A percentile compares a stretch with the other conserved stretches of the same genome.
phyloP scores from a whole-genome alignment of 2,797 vertebrate genomes.

The Acanthornis magna region DNA sequence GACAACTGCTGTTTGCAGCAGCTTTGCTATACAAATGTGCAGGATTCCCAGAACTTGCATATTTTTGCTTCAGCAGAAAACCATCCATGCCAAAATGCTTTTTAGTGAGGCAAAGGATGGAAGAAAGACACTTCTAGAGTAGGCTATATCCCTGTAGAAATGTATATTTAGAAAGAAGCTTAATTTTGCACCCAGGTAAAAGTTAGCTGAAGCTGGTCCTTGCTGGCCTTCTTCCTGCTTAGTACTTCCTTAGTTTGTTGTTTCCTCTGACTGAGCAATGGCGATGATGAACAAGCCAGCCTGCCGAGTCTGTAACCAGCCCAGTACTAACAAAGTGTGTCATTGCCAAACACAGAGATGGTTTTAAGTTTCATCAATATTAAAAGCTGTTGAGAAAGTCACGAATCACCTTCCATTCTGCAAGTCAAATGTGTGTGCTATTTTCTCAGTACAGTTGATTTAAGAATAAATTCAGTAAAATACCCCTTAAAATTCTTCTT shows the following conservation, averaged over 20 bases:
- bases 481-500: not conserved
- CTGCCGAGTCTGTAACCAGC: not conserved
- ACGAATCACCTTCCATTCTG: not conserved
- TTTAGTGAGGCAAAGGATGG: not conserved
- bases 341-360: not conserved
- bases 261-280: not conserved
- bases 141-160: not conserved
- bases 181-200: not conserved
- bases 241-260: not conserved
- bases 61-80: not conserved
- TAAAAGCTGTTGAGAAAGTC: not conserved
- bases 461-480: not conserved
- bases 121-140: not conserved
- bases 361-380: not conserved
- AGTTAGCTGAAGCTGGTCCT: not conserved
- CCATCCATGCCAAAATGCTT: not conserved
- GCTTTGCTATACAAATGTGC: not conserved
- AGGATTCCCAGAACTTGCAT: not conserved
- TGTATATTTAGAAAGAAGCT: not conserved
- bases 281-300: not conserved
- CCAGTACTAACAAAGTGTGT: not conserved
- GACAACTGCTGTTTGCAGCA: not conserved
- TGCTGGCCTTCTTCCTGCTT: not conserved
- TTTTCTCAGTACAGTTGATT: conserved; percentile 8
- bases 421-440: not conserved